A percentile compares a stretch with the other conserved stretches of the same genome.
phyloP scores from a whole-genome alignment of 2,888 invertebrate species.

The Torymus tubicola region DNA sequence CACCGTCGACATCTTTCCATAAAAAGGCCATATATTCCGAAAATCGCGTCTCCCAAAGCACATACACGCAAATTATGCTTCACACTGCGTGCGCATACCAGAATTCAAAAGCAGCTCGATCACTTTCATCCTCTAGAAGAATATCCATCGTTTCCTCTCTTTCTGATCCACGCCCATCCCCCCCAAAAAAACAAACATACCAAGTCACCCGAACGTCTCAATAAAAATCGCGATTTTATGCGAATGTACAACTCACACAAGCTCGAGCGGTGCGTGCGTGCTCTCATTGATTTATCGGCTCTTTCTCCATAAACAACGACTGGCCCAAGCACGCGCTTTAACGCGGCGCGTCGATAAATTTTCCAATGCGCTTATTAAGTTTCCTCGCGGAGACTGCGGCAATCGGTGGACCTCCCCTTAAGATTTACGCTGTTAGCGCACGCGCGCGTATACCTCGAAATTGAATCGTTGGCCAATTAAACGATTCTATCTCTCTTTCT shows the following conservation, averaged over 20 bases:
- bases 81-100: too few relatives aligned
- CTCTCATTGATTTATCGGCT: slow-evolving; percentile 50
- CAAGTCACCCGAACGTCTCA: neutral
- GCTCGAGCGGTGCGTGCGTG: neutral
- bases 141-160: too few relatives aligned
- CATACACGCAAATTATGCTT: too few relatives aligned
- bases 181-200: slow-evolving; percentile 11
- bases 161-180: too few relatives aligned
- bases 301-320: neutral
- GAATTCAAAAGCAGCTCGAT: too few relatives aligned
- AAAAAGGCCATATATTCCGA: too few relatives aligned
- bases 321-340: neutral
- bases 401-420: neutral
- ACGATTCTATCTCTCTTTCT: neutral
- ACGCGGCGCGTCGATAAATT: slow-evolving; percentile 41
- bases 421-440: slow-evolving; percentile 34
- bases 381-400: slow-evolving; percentile 32
- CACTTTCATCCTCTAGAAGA: too few relatives aligned
- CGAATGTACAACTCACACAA: slow-evolving; percentile 13
- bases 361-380: slow-evolving; percentile 48
- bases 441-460: slow-evolving; percentile 32
- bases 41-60: too few relatives aligned
- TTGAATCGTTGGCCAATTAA: slow-evolving; percentile 49
- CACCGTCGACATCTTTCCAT: too few relatives aligned
- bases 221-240: slow-evolving; percentile 43